Conservation (phyloP, 2,888 invertebrate genomes). For the Entomobrya proxima region DNA sequence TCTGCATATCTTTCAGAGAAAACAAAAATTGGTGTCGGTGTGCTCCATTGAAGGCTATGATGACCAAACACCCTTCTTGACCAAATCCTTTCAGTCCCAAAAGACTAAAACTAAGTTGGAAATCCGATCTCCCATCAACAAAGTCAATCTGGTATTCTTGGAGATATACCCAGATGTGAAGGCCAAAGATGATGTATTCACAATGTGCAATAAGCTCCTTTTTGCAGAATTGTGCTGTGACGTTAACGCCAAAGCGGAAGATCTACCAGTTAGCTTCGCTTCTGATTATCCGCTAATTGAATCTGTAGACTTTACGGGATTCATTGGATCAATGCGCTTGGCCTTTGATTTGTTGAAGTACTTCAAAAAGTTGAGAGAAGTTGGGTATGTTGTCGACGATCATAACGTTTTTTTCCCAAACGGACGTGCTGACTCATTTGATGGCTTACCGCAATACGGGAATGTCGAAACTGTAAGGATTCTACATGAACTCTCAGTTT, state of each 20-base stretch:
- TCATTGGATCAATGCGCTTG: slow-evolving; percentile 1
- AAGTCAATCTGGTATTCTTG: neutral
- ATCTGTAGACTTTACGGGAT: neutral
- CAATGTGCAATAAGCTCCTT: neutral
- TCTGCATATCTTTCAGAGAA: neutral
- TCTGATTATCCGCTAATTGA: neutral
- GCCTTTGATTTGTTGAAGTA: neutral
- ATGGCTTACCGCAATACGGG: neutral
- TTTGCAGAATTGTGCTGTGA: neutral
- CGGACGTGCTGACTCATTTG: neutral
- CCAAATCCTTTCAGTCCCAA: no score
- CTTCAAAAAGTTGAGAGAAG: neutral
- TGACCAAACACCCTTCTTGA: no score
- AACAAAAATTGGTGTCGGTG: neutral
- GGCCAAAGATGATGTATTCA: neutral
- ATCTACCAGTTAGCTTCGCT: neutral
- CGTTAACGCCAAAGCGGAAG: neutral
- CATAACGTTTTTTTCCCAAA: neutral
- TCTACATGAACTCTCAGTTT: neutral
- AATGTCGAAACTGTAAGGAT: neutral
- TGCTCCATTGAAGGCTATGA: neutral
- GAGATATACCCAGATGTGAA: neutral
- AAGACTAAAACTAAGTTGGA: no score
- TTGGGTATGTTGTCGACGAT: neutral
- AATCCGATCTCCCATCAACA: neutral